These are phyloP conservation scores for Hozukius guyotensis DNA, from an alignment of 2,797 vertebrate species.

Conservation along the genomic window DNA sequence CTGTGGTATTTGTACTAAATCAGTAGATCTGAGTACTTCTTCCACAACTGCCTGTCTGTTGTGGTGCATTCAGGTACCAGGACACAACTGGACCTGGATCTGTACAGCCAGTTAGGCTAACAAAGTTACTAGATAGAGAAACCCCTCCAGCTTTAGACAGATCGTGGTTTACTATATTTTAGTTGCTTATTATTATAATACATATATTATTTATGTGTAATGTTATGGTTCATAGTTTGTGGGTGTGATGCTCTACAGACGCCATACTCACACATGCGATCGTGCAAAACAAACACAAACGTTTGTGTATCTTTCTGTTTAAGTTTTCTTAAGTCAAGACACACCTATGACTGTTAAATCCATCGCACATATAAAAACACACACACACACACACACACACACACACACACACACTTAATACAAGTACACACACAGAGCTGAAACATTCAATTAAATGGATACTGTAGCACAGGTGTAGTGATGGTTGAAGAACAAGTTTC, in stretches of 20 bases:
- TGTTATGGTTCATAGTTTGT: background rate
- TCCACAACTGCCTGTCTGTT: background rate
- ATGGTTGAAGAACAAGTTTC: constrained; percentile 2
- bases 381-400: background rate
- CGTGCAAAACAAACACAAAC: background rate
- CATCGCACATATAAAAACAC: background rate
- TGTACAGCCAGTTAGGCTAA: background rate
- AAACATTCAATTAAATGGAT: background rate
- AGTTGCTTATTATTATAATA: background rate
- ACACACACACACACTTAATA: background rate
- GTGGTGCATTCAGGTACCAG: background rate
- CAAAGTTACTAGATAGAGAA: background rate
- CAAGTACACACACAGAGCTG: too few species aligned
- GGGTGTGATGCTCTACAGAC: background rate
- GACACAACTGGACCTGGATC: background rate
- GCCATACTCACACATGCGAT: too few species aligned
- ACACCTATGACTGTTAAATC: background rate
- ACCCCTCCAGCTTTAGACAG: background rate
- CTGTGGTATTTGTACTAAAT: background rate
- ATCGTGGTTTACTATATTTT: background rate
- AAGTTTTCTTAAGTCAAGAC: background rate
- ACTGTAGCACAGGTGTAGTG: background rate
- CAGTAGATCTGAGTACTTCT: background rate
- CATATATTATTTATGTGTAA: background rate
- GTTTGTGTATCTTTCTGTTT: background rate